Evolutionary conservation across 2,797 vertebrate species (phyloP).

Genomic region (Acanthis flammea): DNA sequence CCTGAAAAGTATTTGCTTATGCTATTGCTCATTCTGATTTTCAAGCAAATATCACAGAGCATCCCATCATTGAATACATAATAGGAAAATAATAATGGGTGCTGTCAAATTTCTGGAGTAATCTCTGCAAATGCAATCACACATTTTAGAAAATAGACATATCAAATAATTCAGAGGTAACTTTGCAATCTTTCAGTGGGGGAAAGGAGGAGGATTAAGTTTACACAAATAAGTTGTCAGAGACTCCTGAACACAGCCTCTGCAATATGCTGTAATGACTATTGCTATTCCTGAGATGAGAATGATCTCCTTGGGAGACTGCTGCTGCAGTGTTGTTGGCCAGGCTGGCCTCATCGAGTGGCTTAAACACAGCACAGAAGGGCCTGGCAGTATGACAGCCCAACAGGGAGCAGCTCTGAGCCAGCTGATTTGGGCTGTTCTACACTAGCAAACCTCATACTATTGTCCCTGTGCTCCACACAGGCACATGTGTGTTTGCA

Average conservation of each 20-base stretch:
- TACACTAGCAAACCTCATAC: background rate
- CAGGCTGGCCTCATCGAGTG: background rate
- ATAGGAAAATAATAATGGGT: conserved; percentile 12
- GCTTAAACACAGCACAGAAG: background rate
- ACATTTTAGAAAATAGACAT: background rate
- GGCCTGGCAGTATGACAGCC: background rate
- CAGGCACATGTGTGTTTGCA: background rate
- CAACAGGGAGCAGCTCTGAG: background rate
- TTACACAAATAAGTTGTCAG: background rate
- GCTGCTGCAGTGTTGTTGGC: background rate
- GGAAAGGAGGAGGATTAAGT: background rate
- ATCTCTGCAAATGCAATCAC: background rate
- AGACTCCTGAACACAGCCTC: background rate
- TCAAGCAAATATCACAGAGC: background rate
- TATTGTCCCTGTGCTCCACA: background rate
- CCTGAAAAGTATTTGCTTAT: background rate
- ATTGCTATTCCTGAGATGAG: background rate
- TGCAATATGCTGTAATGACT: background rate
- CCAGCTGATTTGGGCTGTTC: background rate
- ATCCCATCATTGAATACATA: background rate
- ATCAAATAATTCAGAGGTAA: conserved; percentile 12
- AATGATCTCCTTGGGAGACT: background rate
- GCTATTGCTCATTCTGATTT: background rate
- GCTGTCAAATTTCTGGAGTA: conserved; percentile 2
- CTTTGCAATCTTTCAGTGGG: background rate